phyloP scores from a whole-genome alignment of 1,140 invertebrate genomes.

The Panulirus ornatus region DNA sequence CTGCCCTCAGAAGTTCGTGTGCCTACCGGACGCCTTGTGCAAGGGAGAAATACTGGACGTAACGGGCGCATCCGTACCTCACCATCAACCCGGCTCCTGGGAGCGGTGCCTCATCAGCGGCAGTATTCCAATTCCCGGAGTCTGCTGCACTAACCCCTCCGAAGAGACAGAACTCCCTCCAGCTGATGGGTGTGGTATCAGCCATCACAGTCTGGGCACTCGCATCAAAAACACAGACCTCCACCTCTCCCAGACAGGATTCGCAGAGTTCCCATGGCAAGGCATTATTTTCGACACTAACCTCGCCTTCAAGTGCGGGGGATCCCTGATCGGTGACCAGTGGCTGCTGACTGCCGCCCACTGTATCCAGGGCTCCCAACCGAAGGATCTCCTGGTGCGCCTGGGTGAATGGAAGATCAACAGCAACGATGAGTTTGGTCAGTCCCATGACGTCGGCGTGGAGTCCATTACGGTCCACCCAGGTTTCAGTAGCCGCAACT shows the following conservation, averaged over 20 bases:
- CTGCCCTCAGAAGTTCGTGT: conserved; percentile 43
- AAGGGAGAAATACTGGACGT: conserved; percentile 15
- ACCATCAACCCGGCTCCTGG: neutral
- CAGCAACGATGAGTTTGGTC: conserved; percentile 76
- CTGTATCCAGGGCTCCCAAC: conserved; percentile 76
- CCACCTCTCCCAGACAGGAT: conserved; percentile 73
- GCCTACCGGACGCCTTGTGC: conserved; percentile 48
- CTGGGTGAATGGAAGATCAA: conserved; percentile 80
- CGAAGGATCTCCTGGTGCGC: conserved; percentile 79
- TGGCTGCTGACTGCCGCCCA: conserved; percentile 81
- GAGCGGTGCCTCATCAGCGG: conserved; percentile 36
- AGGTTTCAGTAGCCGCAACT: conserved; percentile 78
- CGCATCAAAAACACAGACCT: conserved; percentile 66
- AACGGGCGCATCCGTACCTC: neutral
- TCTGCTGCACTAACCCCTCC: conserved; percentile 29
- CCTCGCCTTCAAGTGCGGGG: conserved; percentile 88
- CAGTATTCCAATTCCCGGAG: conserved; percentile 26
- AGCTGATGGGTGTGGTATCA: conserved; percentile 31
- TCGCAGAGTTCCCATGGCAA: conserved; percentile 93
- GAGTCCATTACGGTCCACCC: conserved; percentile 77
- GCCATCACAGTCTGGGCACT: neutral
- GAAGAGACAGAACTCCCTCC: neutral
- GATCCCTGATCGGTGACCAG: conserved; percentile 79
- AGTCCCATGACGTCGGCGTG: conserved; percentile 77
- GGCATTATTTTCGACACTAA: conserved; percentile 93